Base-by-base conservation (phyloP, 2,797 vertebrate genomes). In the Galagoides demidoff region DNA sequence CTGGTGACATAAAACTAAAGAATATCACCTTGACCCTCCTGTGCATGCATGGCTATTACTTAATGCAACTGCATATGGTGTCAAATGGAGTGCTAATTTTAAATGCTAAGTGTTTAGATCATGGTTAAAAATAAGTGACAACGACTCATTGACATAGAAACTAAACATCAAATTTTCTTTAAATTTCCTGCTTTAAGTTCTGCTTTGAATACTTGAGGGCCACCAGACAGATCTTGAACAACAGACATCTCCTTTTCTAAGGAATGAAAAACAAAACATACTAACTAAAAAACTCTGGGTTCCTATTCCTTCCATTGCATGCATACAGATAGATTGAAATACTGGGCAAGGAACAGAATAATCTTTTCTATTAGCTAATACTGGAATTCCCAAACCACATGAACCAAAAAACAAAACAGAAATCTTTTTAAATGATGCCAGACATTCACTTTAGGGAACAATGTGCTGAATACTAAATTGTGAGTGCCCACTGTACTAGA, bases 391-490 rank as follows among this genome's bases (percentile, higher is more conserved):
- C 70, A 90, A 55, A 86, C 84, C 92, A 86, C n/a, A 27, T 34
- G 68, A 88, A 52, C 85, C 49, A 96, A 95, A 85, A 96, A 96
- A 94, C 1, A 68, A 95, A 94, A 84, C 43, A 92, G 96, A 96
- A 96, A 95, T 91, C 52, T 85, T 85, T 96, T 94, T 95, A 90
- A 94, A 89, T 25, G 83, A 82, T 81, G 93, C 27, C 96, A 97
- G 95, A 84, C 85, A 90, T 64, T 93, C 86, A 89, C 81, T 77
- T 94, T 74, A 0, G 34, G 94, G 82, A 22, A 39, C 77, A 66
- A 23, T 1, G 0, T 63, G 29, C 82, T 68, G 64, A 92, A 88
- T 77, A 63, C 39, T 31, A 73, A 82, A 79, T 49, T n/a, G 14
- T 0, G 7, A 31, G 55, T 70, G 71, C 91, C 64, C 88, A 77